phyloP scores from a whole-genome alignment of 2,797 vertebrate genomes.

The Anisognathus igniventris region DNA sequence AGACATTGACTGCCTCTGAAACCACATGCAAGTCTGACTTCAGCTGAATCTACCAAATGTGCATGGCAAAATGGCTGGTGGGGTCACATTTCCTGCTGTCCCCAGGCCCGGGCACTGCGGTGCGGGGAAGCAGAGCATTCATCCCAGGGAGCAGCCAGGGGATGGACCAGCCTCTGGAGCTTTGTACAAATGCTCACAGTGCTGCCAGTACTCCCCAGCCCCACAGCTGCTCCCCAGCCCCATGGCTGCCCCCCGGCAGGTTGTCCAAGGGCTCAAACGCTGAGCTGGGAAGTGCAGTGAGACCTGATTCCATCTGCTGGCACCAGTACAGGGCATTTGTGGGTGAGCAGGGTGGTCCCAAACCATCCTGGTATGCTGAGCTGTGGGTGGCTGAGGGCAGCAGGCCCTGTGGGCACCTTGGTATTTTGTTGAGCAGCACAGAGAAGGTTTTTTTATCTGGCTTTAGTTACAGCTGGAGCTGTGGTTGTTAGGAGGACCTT shows the following conservation, averaged over 20 bases:
- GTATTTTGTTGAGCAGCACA: not conserved
- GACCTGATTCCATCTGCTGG: not conserved
- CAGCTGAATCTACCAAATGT: not conserved
- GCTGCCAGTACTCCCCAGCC: too few species aligned
- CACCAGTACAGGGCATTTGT: fast-evolving
- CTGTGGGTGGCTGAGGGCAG: fast-evolving
- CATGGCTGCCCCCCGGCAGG: fast-evolving
- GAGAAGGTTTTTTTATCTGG: not conserved
- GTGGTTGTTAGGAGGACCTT: not conserved
- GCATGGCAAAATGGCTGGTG: not conserved
- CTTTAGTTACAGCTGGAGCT: not conserved
- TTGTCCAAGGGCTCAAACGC: fast-evolving
- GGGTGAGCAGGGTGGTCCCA: not conserved
- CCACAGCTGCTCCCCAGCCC: not conserved
- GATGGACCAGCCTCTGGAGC: fast-evolving
- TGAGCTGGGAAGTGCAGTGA: not conserved
- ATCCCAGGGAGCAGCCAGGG: not conserved
- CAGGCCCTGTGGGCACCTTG: not conserved
- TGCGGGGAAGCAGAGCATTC: not conserved
- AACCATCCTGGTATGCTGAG: fast-evolving
- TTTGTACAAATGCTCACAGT: fast-evolving
- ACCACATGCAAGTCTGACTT: not conserved
- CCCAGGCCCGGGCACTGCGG: fast-evolving
- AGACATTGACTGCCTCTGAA: not conserved
- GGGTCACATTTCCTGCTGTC: not conserved